These are phyloP conservation scores for Pecten maximus DNA, from an alignment of 2,888 invertebrate genomes.

Conservation along the genomic window DNA sequence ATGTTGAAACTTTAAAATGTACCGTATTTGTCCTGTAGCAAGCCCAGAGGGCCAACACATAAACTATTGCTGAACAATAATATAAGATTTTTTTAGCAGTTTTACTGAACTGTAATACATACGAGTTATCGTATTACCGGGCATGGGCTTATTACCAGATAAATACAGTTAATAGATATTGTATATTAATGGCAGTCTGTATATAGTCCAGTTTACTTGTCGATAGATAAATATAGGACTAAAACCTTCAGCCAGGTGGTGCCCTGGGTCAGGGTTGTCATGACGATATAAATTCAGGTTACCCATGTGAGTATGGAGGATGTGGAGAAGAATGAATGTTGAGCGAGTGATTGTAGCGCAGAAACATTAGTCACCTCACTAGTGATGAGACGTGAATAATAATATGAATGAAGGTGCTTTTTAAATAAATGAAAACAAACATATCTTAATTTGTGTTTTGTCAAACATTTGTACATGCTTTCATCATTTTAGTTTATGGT, in stretches of 20 bases:
- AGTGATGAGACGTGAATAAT: background rate
- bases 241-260: background rate
- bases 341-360: background rate
- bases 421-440: slow-evolving; percentile 27
- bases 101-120: too few relatives aligned
- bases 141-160: too few relatives aligned
- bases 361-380: background rate
- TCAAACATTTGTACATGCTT: background rate
- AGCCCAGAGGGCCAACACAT: too few relatives aligned
- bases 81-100: too few relatives aligned
- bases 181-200: background rate
- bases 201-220: background rate
- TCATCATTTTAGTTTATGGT: too few relatives aligned
- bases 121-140: too few relatives aligned
- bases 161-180: background rate
- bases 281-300: background rate
- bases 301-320: background rate
- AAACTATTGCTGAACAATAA: too few relatives aligned
- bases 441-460: background rate
- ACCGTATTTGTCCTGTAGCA: too few relatives aligned
- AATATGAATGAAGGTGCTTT: slow-evolving; percentile 22
- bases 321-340: background rate
- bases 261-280: background rate
- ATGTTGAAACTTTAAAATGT: too few relatives aligned
- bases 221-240: background rate